These are phyloP conservation scores for Podarcis cretensis DNA, from an alignment of 2,113 vertebrate genomes.

Conservation along the genomic window DNA sequence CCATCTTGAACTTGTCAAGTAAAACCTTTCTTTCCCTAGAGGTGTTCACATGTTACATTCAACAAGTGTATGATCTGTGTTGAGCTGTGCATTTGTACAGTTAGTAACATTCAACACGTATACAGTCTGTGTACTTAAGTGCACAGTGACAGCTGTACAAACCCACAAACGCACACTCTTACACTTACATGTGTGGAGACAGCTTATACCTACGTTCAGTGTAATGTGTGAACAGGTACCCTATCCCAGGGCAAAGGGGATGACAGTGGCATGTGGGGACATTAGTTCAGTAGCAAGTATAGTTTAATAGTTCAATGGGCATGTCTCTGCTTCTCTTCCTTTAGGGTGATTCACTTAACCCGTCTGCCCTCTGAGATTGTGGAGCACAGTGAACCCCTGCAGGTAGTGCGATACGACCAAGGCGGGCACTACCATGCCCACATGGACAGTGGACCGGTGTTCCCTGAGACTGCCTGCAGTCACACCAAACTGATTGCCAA, in stretches of 20 bases:
- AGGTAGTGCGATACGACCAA: constrained; percentile 90
- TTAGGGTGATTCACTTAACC: constrained; percentile 90
- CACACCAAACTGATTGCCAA: constrained; percentile 92
- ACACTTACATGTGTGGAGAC: too few relatives aligned
- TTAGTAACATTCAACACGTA: too few relatives aligned
- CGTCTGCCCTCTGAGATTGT: constrained; percentile 87
- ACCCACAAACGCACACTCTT: too few relatives aligned
- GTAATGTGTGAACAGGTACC: too few relatives aligned
- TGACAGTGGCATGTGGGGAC: not conserved
- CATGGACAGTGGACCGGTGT: constrained; percentile 90
- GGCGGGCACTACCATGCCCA: constrained; percentile 94
- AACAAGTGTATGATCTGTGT: too few relatives aligned
- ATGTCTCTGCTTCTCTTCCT: constrained; percentile 15
- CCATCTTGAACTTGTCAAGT: not conserved
- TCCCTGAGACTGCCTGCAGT: constrained; percentile 86
- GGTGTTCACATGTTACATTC: too few relatives aligned
- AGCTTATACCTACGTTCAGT: too few relatives aligned
- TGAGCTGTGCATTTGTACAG: too few relatives aligned
- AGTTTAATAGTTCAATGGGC: not conserved
- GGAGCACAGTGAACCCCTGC: constrained; percentile 93
- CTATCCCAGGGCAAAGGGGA: not conserved
- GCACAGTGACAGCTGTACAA: too few relatives aligned
- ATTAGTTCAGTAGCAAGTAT: not conserved
- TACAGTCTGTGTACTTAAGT: too few relatives aligned
- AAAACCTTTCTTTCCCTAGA: not conserved